phyloP scores from a whole-genome alignment of 1,140 invertebrate species.

The Rhynchophorus ferrugineus region DNA sequence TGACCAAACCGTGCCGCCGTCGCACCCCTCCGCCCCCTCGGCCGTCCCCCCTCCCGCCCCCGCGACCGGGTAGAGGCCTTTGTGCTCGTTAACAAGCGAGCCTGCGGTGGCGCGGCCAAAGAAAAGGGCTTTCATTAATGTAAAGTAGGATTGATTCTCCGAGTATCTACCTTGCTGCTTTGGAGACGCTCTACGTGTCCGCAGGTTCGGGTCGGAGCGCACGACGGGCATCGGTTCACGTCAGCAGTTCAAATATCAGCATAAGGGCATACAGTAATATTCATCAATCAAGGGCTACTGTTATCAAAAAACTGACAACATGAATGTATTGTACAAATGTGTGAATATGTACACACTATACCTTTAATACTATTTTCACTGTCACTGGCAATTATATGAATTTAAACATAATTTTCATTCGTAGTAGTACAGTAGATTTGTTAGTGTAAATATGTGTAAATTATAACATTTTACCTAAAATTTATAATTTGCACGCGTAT shows the following conservation, averaged over 20 bases:
- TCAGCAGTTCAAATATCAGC: neutral
- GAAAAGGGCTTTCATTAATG: conserved; percentile 36
- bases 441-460: too few species aligned
- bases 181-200: conserved; percentile 21
- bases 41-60: neutral
- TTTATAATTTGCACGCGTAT: too few species aligned
- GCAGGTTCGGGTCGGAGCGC: conserved; percentile 2
- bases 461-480: too few species aligned
- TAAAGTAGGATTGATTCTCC: conserved; percentile 37
- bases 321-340: too few species aligned
- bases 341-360: too few species aligned
- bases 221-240: neutral
- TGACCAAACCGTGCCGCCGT: conserved; percentile 15
- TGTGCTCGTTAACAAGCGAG: conserved; percentile 30
- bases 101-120: conserved; percentile 28
- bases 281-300: neutral
- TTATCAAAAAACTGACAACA: too few species aligned
- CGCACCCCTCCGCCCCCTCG: neutral
- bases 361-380: too few species aligned
- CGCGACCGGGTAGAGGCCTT: conserved; percentile 13
- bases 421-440: too few species aligned
- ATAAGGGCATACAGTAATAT: too few species aligned
- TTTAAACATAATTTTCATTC: too few species aligned
- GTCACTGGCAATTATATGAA: too few species aligned
- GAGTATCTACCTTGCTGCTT: conserved; percentile 28